phyloP scores from a whole-genome alignment of 2,888 invertebrate genomes.

The Orchesellides sinensis region DNA sequence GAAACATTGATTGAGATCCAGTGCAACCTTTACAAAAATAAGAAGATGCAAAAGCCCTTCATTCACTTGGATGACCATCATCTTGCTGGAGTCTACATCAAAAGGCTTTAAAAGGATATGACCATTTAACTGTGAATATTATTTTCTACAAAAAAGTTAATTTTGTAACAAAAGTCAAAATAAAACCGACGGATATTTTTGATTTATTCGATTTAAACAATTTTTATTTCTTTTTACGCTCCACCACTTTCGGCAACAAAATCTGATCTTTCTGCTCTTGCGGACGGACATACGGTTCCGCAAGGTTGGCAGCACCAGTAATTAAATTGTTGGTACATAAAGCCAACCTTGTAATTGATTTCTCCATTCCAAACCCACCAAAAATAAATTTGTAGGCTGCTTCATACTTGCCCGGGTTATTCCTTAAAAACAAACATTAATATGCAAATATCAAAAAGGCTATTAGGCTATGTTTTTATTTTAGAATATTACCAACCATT shows the following conservation, averaged over 20 bases:
- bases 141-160: no score
- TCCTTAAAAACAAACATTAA: conserved; percentile 8
- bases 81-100: conserved; percentile 29
- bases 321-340: conserved; percentile 24
- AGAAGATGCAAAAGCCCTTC: conserved; percentile 47
- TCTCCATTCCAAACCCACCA: conserved; percentile 56
- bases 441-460: neutral
- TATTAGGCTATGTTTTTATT: neutral
- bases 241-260: no score
- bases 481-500: conserved; percentile 21
- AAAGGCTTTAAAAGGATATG: no score
- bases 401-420: neutral
- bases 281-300: no score
- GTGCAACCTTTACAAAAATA: conserved; percentile 40
- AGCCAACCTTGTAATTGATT: conserved; percentile 21
- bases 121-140: no score
- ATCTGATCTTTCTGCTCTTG: no score
- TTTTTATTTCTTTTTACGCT: no score
- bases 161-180: no score
- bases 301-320: no score
- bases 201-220: no score
- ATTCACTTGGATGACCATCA: conserved; percentile 54
- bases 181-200: no score
- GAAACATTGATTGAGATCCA: conserved; percentile 34
- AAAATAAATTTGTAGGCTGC: conserved; percentile 45